Conservation (phyloP, 2,113 vertebrate genomes). For the Paramormyrops kingsleyae region DNA sequence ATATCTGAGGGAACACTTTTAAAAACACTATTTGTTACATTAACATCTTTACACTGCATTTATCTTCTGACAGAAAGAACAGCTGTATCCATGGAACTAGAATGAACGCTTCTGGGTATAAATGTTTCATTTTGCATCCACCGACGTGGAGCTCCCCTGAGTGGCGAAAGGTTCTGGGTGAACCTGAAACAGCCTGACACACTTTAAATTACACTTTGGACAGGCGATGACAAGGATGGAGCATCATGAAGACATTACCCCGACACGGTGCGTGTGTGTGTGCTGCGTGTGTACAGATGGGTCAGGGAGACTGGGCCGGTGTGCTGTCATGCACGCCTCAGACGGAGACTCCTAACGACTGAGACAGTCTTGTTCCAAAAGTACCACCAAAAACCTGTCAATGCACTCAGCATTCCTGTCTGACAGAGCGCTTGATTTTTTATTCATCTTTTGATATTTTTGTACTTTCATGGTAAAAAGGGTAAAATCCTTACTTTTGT, state of each 20-base stretch:
- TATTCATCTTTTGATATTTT: neutral
- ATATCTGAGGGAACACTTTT: neutral
- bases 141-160: neutral
- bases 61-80: neutral
- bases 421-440: neutral
- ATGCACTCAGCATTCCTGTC: neutral
- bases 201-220: conserved; percentile 18
- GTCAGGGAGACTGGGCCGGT: neutral
- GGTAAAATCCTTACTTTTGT: neutral
- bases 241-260: neutral
- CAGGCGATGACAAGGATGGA: neutral
- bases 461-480: neutral
- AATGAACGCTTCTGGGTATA: neutral
- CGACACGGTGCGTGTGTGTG: neutral
- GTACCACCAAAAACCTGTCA: neutral
- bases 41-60: neutral
- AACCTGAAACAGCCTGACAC: conserved; percentile 29
- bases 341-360: neutral
- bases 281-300: neutral
- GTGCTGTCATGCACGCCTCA: neutral
- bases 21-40: neutral
- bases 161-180: neutral
- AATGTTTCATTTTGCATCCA: neutral
- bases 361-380: neutral
- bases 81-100: neutral